Conservation (phyloP, 2,888 invertebrate genomes). For the Malthinus seriepunctatus region DNA sequence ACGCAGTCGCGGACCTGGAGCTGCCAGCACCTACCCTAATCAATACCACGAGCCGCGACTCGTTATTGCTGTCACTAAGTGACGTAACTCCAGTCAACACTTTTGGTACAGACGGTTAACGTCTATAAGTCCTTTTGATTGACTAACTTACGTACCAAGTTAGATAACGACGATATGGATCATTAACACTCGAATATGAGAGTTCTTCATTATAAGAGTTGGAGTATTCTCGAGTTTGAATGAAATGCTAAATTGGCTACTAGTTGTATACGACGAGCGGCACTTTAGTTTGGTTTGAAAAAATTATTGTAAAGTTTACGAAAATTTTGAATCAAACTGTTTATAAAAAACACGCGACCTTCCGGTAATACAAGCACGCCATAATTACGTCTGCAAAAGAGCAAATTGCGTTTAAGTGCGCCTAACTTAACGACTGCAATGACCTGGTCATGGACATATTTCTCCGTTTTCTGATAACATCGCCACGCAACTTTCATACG, state of each 20-base stretch:
- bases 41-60: slow-evolving; percentile 48
- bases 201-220: slow-evolving; percentile 15
- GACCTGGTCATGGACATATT: slow-evolving; percentile 42
- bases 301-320: slow-evolving; percentile 12
- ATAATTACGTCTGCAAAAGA: slow-evolving; percentile 40
- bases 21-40: slow-evolving; percentile 53
- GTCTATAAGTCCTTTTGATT: slow-evolving; percentile 39
- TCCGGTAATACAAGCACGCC: slow-evolving; percentile 39
- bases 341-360: slow-evolving; percentile 35
- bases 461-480: slow-evolving; percentile 35
- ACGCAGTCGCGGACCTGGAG: slow-evolving; percentile 58
- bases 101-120: slow-evolving; percentile 43
- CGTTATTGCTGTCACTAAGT: slow-evolving; percentile 46
- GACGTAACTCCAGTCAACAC: slow-evolving; percentile 52
- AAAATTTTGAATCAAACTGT: slow-evolving; percentile 20
- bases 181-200: slow-evolving; percentile 18
- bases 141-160: slow-evolving; percentile 37
- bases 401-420: slow-evolving; percentile 42
- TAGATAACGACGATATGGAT: slow-evolving; percentile 32
- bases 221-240: slow-evolving; percentile 17
- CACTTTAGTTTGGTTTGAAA: slow-evolving; percentile 8
- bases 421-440: slow-evolving; percentile 37
- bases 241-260: slow-evolving; percentile 14
- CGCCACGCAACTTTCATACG: slow-evolving; percentile 34
- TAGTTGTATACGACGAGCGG: not conserved